These are phyloP conservation scores for Heterochromis multidens DNA, from an alignment of 2,113 vertebrate species.

Conservation along the genomic window DNA sequence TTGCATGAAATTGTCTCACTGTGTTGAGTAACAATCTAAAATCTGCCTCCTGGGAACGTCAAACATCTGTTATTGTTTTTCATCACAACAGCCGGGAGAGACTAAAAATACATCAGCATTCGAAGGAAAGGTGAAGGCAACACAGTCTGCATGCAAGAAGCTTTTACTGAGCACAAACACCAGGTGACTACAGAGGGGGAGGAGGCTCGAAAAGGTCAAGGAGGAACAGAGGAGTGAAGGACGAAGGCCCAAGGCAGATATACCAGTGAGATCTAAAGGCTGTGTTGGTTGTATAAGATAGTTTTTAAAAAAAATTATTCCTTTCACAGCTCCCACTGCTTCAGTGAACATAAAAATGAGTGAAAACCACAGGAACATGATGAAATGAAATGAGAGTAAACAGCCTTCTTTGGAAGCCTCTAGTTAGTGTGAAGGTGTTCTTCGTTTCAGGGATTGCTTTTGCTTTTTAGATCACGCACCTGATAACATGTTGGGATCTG, in stretches of 20 bases:
- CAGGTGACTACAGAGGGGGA: slow-evolving; percentile 7
- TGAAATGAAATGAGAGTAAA: background rate
- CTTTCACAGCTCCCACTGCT: background rate
- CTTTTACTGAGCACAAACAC: slow-evolving; percentile 10
- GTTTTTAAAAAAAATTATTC: background rate
- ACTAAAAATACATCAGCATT: slow-evolving; percentile 24
- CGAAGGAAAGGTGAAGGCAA: background rate
- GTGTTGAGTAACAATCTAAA: background rate
- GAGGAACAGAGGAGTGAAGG: background rate
- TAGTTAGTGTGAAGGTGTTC: fast-evolving
- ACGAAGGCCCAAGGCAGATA: background rate
- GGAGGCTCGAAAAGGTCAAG: background rate
- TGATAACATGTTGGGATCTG: background rate
- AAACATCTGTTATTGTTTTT: slow-evolving; percentile 52
- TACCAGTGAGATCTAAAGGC: background rate
- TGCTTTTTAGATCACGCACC: background rate
- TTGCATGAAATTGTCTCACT: background rate
- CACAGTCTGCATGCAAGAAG: slow-evolving; percentile 25
- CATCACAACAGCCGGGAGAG: slow-evolving; percentile 1
- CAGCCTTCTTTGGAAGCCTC: background rate
- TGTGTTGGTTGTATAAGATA: background rate
- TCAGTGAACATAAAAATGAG: background rate
- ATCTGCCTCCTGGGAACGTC: background rate
- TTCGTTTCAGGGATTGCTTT: background rate
- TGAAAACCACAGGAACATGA: background rate